These are phyloP conservation scores for Danionella cerebrum DNA, from an alignment of 2,113 vertebrate genomes.

Conservation along the genomic window DNA sequence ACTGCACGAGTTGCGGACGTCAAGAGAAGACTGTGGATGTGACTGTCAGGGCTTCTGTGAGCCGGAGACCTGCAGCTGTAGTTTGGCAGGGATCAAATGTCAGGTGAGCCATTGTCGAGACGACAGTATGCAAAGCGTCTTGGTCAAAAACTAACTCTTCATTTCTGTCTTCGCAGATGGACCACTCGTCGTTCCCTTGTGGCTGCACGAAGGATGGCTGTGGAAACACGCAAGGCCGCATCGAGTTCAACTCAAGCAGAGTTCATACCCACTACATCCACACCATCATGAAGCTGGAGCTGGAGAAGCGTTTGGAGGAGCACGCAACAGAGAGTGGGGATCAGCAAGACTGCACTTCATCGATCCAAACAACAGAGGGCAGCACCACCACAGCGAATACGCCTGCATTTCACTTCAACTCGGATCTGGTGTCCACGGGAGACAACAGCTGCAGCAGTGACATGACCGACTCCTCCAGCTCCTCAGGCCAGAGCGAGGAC, in stretches of 20 bases:
- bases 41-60: constrained; percentile 87
- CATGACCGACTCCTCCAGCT: constrained; percentile 81
- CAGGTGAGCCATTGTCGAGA: constrained; percentile 67
- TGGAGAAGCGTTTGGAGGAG: constrained; percentile 76
- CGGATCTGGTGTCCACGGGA: constrained; percentile 58
- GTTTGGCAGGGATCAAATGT: constrained; percentile 89
- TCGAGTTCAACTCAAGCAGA: constrained; percentile 87
- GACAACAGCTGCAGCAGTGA: constrained; percentile 89
- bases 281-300: constrained; percentile 90
- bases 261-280: constrained; percentile 95
- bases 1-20: constrained; percentile 80
- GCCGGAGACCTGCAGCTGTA: constrained; percentile 90
- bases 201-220: constrained; percentile 90
- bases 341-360: constrained; percentile 28
- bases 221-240: constrained; percentile 82
- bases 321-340: constrained; percentile 54
- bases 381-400: constrained; percentile 36
- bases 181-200: constrained; percentile 91
- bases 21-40: constrained; percentile 89
- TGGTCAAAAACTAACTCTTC: not conserved
- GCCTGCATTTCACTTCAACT: constrained; percentile 72
- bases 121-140: not conserved
- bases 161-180: constrained; percentile 70
- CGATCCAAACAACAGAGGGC: constrained; percentile 35
- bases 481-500: constrained; percentile 72